Base-by-base conservation (phyloP, 1,140 invertebrate species). In the Cyphomyrmex costatus region DNA sequence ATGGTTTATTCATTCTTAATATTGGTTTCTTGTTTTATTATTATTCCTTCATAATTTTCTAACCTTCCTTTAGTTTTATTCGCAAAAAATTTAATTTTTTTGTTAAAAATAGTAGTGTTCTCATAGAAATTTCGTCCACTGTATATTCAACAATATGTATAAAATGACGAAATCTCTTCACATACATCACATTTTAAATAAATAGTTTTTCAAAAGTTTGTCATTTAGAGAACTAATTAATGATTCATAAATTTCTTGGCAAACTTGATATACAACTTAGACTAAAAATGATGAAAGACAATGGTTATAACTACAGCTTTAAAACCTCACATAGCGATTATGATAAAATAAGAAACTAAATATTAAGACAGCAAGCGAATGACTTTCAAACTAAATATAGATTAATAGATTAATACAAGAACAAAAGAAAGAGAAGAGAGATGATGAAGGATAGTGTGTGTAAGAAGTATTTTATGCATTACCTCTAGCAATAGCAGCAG, bases 401-500 rank as follows among this genome's bases (percentile, higher is more conserved):
- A 74, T 84, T 87, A 76, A 60, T 74, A 71, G 63, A 79, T 84
- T 84, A 76, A 60, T 86, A 21, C 73, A 85, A 24, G 33, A 88
- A 42, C 36, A 78, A 77, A 2, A 77, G 3, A 33, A 27, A 68
- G n/a, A 83, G 49, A 42, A 85, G 33, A 85, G 33, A 86, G 77
- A 84, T 84, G 58, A 36, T 83, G 71, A 88, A 83, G 78, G 49
- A 90, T 10, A 86, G 42, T 74, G 73, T 85, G 42, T 74, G 73
- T 85, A 84, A 87, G 68, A 88, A 92, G 93, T 92, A 92, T 88
- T 95, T 96, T 95, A 96, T 96, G 96, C 96, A 96, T 96, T 96
- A 96, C 96, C 96, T 96, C 96, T 96, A 95, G 96, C 96, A 83
- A 96, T 92, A 87, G 96, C 95, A 85, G 95, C 93, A 60, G 95